Evolutionary conservation across 2,888 invertebrate species (phyloP).

Genomic region (Leptinotarsa rubiginosa): DNA sequence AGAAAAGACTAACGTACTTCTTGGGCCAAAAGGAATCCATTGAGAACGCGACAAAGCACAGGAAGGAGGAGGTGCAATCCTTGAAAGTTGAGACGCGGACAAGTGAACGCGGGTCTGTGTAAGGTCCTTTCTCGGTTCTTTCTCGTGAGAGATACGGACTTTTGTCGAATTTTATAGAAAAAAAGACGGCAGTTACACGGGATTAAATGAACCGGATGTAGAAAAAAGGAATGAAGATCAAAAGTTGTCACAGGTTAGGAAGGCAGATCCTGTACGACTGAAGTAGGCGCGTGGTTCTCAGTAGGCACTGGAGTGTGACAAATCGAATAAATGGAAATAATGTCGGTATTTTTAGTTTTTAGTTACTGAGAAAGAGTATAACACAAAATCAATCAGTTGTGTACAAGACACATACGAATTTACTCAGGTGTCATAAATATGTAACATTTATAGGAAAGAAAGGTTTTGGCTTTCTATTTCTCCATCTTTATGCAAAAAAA

Average conservation of each 20-base stretch:
- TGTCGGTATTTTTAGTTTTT: too few relatives aligned
- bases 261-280: conserved; percentile 3
- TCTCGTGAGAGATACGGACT: conserved; percentile 23
- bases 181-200: conserved; percentile 27
- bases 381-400: too few relatives aligned
- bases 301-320: neutral
- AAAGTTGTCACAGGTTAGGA: conserved; percentile 18
- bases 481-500: too few relatives aligned
- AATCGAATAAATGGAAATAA: neutral
- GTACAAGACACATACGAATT: too few relatives aligned
- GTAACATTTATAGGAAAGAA: too few relatives aligned
- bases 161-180: conserved; percentile 22
- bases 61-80: conserved; percentile 60
- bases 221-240: conserved; percentile 17
- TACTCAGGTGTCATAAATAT: too few relatives aligned
- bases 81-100: conserved; percentile 59
- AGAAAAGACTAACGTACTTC: conserved; percentile 58
- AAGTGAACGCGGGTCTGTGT: conserved; percentile 58
- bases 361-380: too few relatives aligned
- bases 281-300: conserved; percentile 13
- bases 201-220: conserved; percentile 1
- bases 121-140: conserved; percentile 15
- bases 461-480: too few relatives aligned
- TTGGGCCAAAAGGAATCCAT: conserved; percentile 36
- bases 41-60: conserved; percentile 55